Base-by-base conservation (phyloP, 2,113 vertebrate species). In the Pionites leucogaster region DNA sequence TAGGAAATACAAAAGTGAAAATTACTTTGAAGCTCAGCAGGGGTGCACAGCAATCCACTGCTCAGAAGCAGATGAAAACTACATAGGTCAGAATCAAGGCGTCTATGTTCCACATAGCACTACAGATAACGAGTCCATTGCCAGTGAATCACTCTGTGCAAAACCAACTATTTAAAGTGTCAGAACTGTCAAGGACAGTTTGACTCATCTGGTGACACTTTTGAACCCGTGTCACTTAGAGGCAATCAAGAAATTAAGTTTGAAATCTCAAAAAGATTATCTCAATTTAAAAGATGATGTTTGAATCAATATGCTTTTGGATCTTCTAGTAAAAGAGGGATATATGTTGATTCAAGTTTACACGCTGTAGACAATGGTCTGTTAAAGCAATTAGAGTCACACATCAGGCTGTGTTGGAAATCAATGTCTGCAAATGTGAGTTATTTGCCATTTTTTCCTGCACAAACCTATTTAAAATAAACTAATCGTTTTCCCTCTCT, bases 221-320 rank as follows among this genome's bases (percentile, higher is more conserved):
- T 57, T 96, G 91, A 94, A 72, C 90, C 80, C 24, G 0, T 96
- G 94, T 95, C 93, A 86, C 82, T 96, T 89, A 88, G 46, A 92
- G 44, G 57, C 75, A 90, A 90, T 96, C 91, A 93, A 29, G 82
- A 96, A 97, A 97, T 97, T 95, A 96, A 78, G 87, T 96, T 86
- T 94, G 76, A 97, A 95, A 82, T 93, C 74, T 96, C 92, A 59
- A 53, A 82, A 93, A 80, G 64, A 90, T 96, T 93, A 90, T 93
- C 82, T 94, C 90, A 35, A 24, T 86, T 96, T 89, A 69, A 95
- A 68, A 67, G 84, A 33, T 1, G 17, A 31, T 10, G 1, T 83
- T 79, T 39, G 35, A 95, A 96, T 96, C 94, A 75, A 96, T 97
- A 92, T 3, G 7, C n/a, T 88, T 95, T 63, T 41, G 80, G 68